These are phyloP conservation scores for Rousettus madagascariensis DNA, from an alignment of 2,797 vertebrate genomes.

Conservation along the genomic window DNA sequence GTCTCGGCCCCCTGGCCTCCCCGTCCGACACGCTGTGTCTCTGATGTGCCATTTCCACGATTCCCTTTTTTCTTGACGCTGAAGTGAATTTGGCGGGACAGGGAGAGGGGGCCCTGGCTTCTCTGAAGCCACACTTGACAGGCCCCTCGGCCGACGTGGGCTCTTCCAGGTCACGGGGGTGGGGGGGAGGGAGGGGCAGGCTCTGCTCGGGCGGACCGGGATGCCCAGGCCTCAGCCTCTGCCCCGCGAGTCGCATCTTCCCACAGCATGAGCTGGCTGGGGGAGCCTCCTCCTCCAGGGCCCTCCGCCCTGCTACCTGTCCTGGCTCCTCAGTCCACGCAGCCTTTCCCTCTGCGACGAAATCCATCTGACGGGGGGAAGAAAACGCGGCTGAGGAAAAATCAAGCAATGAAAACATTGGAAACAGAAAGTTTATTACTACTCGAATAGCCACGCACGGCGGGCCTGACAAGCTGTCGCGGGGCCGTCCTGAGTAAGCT, in stretches of 20 bases:
- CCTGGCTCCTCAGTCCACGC: background rate
- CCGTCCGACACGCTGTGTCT: background rate
- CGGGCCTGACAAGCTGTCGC: background rate
- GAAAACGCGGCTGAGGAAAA: background rate
- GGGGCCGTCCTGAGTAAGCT: background rate
- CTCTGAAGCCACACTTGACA: background rate
- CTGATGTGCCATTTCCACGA: background rate
- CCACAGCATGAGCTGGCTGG: background rate
- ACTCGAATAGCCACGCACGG: background rate
- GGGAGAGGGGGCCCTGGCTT: background rate
- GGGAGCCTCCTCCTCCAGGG: background rate
- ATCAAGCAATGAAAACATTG: background rate
- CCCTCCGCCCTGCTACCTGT: background rate
- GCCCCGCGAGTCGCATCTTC: background rate
- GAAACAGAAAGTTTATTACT: slow-evolving; percentile 56
- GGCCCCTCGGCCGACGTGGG: background rate
- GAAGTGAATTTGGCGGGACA: background rate
- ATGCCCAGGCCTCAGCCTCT: background rate
- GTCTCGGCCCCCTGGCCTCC: background rate
- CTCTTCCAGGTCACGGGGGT: background rate
- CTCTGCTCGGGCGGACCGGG: background rate
- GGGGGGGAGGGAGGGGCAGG: no score
- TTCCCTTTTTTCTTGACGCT: background rate
- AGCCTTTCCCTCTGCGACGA: background rate
- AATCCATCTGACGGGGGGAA: background rate